Conservation (phyloP, 1,140 invertebrate species). For the Eurytemora carolleeae region DNA sequence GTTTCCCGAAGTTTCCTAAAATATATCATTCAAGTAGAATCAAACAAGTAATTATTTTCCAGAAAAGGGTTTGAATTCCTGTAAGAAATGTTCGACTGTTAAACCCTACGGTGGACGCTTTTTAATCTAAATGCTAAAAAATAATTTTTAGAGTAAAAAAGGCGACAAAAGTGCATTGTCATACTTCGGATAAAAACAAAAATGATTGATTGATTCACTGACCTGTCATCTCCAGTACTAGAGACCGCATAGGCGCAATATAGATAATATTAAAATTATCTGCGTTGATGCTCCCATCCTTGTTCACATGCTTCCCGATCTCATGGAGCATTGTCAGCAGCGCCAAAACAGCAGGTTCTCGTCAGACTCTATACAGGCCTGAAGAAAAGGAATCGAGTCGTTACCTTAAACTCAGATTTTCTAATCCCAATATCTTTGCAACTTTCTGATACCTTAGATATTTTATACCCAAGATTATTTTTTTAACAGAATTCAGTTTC, state of each 20-base stretch:
- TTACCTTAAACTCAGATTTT: no score
- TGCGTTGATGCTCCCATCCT: conserved; percentile 80
- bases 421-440: no score
- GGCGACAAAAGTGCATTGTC: background rate
- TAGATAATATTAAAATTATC: conserved; percentile 99
- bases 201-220: no score
- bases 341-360: conserved; percentile 88
- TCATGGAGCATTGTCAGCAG: conserved; percentile 85
- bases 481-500: no score
- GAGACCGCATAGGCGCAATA: conserved; percentile 91
- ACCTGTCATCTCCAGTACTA: conserved; percentile 98
- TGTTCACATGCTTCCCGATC: conserved; percentile 93
- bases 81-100: conserved; percentile 2
- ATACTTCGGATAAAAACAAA: conserved; percentile 35
- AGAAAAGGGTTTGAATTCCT: no score
- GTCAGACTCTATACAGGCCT: conserved; percentile 55
- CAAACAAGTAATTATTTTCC: no score
- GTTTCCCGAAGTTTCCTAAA: conserved; percentile 31
- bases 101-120: background rate
- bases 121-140: background rate
- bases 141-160: background rate
- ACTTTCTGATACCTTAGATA: no score
- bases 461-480: no score
- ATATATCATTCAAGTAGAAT: no score
- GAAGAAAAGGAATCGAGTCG: no score